Conservation (phyloP, 2,113 vertebrate genomes). For the Parus major region DNA sequence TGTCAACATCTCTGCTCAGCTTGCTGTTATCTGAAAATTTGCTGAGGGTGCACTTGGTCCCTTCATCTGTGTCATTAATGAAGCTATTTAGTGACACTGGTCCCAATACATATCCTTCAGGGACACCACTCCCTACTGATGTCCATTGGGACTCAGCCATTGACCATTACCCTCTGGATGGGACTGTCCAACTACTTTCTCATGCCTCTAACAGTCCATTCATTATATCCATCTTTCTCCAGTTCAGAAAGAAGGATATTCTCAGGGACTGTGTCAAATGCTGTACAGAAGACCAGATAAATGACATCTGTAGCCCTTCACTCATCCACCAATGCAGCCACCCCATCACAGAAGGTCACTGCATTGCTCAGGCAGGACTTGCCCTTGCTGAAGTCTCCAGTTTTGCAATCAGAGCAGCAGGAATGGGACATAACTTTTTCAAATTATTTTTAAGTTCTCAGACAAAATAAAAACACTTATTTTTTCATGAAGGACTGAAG, state of each 20-base stretch:
- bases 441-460: background rate
- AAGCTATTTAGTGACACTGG: background rate
- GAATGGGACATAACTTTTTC: background rate
- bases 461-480: background rate
- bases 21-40: background rate
- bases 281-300: background rate
- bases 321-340: background rate
- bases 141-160: background rate
- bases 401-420: background rate
- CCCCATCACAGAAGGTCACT: background rate
- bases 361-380: background rate
- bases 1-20: background rate
- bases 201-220: background rate
- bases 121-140: background rate
- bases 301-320: background rate
- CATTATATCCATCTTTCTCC: background rate
- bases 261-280: background rate
- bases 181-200: background rate
- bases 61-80: background rate
- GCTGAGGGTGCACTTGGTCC: background rate
- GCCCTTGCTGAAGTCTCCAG: background rate
- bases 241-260: background rate
- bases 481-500: background rate
- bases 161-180: background rate
- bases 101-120: background rate